Percentiles rank a stretch among this genome's conserved stretches.
Conservation (phyloP, 1,140 invertebrate genomes). For the Brachionus koreanus region DNA sequence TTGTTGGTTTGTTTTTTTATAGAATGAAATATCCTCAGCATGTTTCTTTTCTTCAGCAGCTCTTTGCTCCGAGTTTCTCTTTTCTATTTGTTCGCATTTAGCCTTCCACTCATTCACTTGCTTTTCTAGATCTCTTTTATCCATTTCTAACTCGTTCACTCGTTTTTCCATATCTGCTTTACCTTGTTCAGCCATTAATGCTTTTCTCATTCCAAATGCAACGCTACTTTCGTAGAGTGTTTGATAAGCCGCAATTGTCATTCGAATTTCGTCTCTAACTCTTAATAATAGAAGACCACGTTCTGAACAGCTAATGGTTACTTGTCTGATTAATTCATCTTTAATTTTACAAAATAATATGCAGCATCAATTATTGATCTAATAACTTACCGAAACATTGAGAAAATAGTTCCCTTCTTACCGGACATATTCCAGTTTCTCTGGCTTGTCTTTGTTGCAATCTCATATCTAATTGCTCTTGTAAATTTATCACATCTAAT, state of each 20-base stretch:
- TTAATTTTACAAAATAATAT: conserved; percentile 45
- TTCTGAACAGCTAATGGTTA: conserved; percentile 94
- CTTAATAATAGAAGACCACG: conserved; percentile 84
- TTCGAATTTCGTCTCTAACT: conserved; percentile 87
- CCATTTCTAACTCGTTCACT: conserved; percentile 64
- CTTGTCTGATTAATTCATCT: conserved; percentile 88
- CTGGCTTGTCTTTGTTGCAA: conserved; percentile 84
- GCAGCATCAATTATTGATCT: background rate
- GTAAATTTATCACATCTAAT: conserved; percentile 86
- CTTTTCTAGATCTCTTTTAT: conserved; percentile 72
- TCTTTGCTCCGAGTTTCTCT: conserved; percentile 74
- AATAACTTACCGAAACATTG: conserved; percentile 81
- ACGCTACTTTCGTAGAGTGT: conserved; percentile 93
- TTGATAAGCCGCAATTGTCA: conserved; percentile 90
- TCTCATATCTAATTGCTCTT: conserved; percentile 85
- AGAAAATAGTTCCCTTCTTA: conserved; percentile 84
- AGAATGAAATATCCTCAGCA: conserved; percentile 79
- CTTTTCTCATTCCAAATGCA: conserved; percentile 94
- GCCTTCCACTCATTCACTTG: conserved; percentile 74
- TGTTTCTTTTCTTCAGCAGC: conserved; percentile 84
- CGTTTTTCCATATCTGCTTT: conserved; percentile 68
- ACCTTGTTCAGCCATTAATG: conserved; percentile 72
- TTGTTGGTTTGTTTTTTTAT: conserved; percentile 88
- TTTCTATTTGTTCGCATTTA: conserved; percentile 77
- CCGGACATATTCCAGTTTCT: conserved; percentile 92